phyloP scores from a whole-genome alignment of 2,888 invertebrate genomes.

The Ptilodon capucinus region DNA sequence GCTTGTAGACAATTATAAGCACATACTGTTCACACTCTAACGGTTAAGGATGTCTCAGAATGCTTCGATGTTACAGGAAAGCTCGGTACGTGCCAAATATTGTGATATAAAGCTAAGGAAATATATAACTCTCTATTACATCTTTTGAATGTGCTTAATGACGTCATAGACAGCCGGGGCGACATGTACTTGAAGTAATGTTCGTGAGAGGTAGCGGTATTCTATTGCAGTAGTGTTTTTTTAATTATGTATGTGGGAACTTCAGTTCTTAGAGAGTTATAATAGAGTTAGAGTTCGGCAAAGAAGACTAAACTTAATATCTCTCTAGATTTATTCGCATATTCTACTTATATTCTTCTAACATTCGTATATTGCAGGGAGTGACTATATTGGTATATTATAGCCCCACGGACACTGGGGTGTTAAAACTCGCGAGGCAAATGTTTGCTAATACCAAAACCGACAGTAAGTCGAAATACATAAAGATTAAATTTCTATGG shows the following conservation, averaged over 20 bases:
- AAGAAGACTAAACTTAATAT: background rate
- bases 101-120: slow-evolving; percentile 1
- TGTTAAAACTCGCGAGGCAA: too few relatives aligned
- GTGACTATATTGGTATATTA: too few relatives aligned
- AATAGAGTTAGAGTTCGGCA: background rate
- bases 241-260: background rate
- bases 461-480: too few relatives aligned
- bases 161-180: background rate
- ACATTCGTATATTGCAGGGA: background rate
- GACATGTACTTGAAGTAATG: background rate
- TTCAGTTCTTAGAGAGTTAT: background rate
- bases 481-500: too few relatives aligned
- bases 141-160: background rate
- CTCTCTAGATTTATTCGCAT: background rate
- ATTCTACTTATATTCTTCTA: too few relatives aligned
- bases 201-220: background rate
- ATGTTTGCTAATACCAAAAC: too few relatives aligned
- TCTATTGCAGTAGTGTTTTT: background rate
- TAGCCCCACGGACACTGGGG: too few relatives aligned
- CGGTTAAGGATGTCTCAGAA: background rate
- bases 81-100: background rate
- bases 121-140: background rate
- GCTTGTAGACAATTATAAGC: too few relatives aligned
- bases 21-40: too few relatives aligned
- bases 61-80: background rate